Base-by-base conservation (phyloP, 2,888 invertebrate genomes). In the Papilio protenor region DNA sequence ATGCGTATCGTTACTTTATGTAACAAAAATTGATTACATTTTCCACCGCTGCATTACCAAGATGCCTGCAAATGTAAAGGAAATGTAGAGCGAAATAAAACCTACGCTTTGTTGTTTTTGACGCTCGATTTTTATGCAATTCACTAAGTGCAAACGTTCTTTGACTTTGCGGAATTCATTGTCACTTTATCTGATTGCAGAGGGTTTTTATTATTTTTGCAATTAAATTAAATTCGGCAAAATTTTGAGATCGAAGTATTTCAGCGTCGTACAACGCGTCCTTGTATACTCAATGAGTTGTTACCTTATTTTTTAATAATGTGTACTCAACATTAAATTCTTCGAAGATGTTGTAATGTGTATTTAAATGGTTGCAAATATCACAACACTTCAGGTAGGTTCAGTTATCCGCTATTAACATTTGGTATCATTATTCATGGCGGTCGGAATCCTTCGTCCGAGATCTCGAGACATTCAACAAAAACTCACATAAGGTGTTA, bases 341-440 rank as follows among this genome's bases (percentile, higher is more conserved):
- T 55, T 55, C 33, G 3, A 27, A 55, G 18, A 12, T n/a, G 18
- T 14, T 11, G 33, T 47, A 49, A 47, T 12, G 1, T 21, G 14
- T 23, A 49, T 21, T 73, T 33, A 59, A 73, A 73, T 57, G 59
- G 16, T 12, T 59, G 4, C 21, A 59, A 74, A 66, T 52, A 66
- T 27, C 18, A 10, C 49, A 47, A 45, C 23, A 11, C 64, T 11
- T 64, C 5, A 27, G n/a, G 64, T n/a, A 49, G 21, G 49, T 66
- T 64, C n/a, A 33, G 11, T 74, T 11, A 18, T 27, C 23, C 27
- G 64, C 23, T 74, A 33, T 49, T 16, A 47, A 74, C 61, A 74
- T 61, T 61, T 61, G 33, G 27, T 33, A 21, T 74, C 74, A 74
- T 74, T 64, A 74, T 74, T 74, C 64, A 74, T 49, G 27, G 21